Evolutionary conservation across 2,113 vertebrate species (phyloP).

Genomic region (Pseudopodoces humilis): DNA sequence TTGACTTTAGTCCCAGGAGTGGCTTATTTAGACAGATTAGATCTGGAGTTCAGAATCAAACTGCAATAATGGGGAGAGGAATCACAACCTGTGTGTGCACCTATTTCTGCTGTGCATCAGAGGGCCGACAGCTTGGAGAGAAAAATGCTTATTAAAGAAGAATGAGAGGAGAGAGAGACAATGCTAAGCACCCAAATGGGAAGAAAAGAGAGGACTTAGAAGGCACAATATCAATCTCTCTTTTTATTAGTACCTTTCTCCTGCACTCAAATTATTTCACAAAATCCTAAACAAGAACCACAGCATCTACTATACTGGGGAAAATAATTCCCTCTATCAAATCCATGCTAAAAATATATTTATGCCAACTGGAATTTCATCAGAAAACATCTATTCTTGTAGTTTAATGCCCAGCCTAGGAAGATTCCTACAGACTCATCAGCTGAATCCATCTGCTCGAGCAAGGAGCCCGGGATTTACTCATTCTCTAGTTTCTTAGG

Average conservation of each 20-base stretch:
- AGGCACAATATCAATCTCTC: background rate
- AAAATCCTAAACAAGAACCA: background rate
- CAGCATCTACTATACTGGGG: background rate
- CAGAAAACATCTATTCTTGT: background rate
- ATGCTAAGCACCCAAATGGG: background rate
- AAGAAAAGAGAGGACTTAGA: background rate
- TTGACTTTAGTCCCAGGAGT: background rate
- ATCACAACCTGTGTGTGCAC: background rate
- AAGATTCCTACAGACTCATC: background rate
- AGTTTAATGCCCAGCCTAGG: background rate
- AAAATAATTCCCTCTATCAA: background rate
- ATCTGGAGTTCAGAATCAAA: background rate
- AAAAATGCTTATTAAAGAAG: background rate
- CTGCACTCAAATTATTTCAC: background rate
- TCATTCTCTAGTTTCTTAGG: background rate
- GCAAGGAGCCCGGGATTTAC: background rate
- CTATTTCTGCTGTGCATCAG: background rate
- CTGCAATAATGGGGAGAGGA: background rate
- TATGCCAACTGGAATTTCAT: background rate
- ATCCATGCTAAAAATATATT: background rate
- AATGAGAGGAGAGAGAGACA: background rate
- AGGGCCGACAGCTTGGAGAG: background rate
- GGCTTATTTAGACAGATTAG: conserved; percentile 26
- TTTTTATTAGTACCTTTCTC: background rate
- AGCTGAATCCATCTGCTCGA: rapidly evolving